Base-by-base conservation (phyloP, 2,113 vertebrate genomes). In the Dipodomys ordii region DNA sequence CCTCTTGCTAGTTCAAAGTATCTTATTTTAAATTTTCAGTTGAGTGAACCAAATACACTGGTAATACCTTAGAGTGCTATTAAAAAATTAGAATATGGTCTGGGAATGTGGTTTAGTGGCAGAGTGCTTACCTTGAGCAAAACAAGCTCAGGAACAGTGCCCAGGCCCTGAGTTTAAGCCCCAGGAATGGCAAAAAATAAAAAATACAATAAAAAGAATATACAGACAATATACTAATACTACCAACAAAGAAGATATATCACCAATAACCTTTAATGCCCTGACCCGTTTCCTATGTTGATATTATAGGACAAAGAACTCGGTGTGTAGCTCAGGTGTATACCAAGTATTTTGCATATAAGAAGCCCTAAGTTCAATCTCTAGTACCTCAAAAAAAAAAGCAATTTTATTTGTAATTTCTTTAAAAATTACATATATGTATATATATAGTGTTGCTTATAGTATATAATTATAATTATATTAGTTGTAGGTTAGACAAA, bases 1-100 rank as follows among this genome's bases (percentile, higher is more conserved):
- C 10, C 23, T 76, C 83, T 74, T 69, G 57, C n/a, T 73, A 74
- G 23, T 83, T 79, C 25, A 83, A 90, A 79, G 46, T 6, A 32
- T 78, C 80, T 67, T 64, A 64, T 64, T 64, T 83, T 78, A 85
- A 74, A 88, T 80, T 71, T 90, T 65, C 30, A 27, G 30, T 76
- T 78, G 44, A 62, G 13, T 20, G 13, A n/a, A 8, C 8, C 94
- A 94, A 94, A 27, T 30, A 91, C 35, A 15, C 69, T 0, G 74
- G 57, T 25, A 88, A 82, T 44, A 64, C 68, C 35, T 32, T 71
- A 73, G 6, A 49, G 15, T 71, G 32, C 25, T 92, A 77, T 22
- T 68, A 57, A 57, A 57, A 57, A 57, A 13, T 57, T 57, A 57
- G 53, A 57, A 57, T 39, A 39, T 39, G 39, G 39, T 39, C 39